These are phyloP conservation scores for Propithecus deckenii DNA, from an alignment of 2,797 vertebrate species.

Conservation along the genomic window DNA sequence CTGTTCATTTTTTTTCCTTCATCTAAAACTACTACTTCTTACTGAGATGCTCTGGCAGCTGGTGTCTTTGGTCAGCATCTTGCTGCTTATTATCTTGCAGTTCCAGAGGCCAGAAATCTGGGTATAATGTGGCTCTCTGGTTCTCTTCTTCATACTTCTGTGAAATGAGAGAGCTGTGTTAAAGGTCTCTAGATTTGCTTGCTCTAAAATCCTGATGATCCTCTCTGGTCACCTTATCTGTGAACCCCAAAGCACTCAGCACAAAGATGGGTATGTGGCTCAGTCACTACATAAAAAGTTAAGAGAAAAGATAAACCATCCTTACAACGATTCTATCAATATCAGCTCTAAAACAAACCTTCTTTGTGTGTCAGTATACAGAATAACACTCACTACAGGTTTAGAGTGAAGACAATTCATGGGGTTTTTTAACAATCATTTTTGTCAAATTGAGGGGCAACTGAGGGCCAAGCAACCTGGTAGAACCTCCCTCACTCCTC, in stretches of 20 bases:
- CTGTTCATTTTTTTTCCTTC: no score
- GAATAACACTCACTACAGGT: not conserved
- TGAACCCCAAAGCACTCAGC: not conserved
- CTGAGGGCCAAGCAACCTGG: not conserved
- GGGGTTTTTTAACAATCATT: not conserved
- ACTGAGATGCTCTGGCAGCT: no score
- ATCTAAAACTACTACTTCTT: no score
- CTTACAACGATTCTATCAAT: not conserved
- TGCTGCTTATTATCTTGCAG: no score
- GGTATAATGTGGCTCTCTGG: no score
- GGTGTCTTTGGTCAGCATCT: no score
- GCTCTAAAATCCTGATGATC: not conserved
- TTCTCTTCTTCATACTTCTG: not conserved
- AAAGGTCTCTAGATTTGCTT: not conserved
- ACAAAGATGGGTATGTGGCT: not conserved
- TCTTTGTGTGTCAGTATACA: not conserved
- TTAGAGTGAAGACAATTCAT: not conserved
- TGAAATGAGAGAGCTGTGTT: not conserved
- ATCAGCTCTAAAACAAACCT: not conserved
- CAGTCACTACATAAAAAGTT: not conserved
- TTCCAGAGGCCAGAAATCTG: no score
- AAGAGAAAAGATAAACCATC: not conserved
- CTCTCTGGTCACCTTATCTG: not conserved
- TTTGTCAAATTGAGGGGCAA: not conserved
- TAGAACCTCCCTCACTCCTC: not conserved